Percentiles rank a stretch among this genome's conserved stretches.
Conservation (phyloP, 2,888 invertebrate genomes). For the Ceratothoa steindachneri region DNA sequence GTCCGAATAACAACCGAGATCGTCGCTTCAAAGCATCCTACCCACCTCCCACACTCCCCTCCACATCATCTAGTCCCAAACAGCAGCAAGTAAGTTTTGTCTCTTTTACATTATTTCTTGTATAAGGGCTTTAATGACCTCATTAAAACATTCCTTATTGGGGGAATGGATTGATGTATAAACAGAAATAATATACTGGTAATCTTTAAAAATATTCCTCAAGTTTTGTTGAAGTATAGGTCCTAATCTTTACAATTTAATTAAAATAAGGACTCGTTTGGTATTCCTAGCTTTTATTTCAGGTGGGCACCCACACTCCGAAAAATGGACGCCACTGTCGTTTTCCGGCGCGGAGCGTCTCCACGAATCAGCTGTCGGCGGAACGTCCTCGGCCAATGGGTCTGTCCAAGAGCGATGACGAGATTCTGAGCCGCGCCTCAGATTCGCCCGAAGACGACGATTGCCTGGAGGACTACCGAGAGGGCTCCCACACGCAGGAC, state of each 20-base stretch:
- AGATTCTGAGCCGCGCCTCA: slow-evolving; percentile 44
- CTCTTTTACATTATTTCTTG: too few relatives aligned
- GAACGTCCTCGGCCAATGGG: slow-evolving; percentile 40
- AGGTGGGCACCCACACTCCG: slow-evolving; percentile 42
- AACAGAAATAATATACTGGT: too few relatives aligned
- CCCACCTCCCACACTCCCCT: slow-evolving; percentile 17
- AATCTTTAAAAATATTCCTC: too few relatives aligned
- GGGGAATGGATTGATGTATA: too few relatives aligned
- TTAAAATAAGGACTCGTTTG: too few relatives aligned
- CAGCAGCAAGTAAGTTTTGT: slow-evolving; percentile 22
- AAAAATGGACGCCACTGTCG: slow-evolving; percentile 30
- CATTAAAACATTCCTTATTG: too few relatives aligned
- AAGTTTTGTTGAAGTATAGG: too few relatives aligned
- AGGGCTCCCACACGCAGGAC: slow-evolving; percentile 39
- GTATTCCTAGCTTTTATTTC: too few relatives aligned
- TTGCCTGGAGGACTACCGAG: slow-evolving; percentile 40
- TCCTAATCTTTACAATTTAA: too few relatives aligned
- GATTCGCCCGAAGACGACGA: slow-evolving; percentile 46
- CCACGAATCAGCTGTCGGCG: slow-evolving; percentile 42
- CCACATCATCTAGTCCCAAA: slow-evolving; percentile 37
- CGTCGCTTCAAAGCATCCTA: not conserved
- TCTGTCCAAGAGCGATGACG: slow-evolving; percentile 46
- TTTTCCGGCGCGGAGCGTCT: slow-evolving; percentile 40
- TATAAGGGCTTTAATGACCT: too few relatives aligned
- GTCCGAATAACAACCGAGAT: not conserved